These are phyloP conservation scores for Romanogobio albipinnatus DNA, from an alignment of 2,113 vertebrate genomes.

Conservation along the genomic window DNA sequence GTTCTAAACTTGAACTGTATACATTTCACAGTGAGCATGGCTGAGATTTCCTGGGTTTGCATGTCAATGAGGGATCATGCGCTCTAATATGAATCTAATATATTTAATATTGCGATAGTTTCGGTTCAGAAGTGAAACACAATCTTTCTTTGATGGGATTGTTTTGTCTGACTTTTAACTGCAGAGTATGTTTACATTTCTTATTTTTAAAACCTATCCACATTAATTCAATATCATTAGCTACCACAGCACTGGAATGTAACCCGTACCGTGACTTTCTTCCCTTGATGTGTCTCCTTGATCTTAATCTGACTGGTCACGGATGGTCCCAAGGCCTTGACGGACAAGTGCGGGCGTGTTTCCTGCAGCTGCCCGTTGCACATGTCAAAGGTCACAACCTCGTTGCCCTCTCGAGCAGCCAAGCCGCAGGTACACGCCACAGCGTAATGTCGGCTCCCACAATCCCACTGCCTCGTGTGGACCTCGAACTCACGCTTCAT, in stretches of 20 bases:
- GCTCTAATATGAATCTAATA: neutral
- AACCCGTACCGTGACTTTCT: conserved; percentile 81
- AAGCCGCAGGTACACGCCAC: conserved; percentile 76
- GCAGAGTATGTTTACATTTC: neutral
- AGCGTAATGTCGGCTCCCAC: conserved; percentile 68
- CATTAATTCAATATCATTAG: neutral
- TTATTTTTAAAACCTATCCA: conserved; percentile 4
- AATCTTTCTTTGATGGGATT: neutral
- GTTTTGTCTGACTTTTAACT: neutral
- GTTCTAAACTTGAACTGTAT: neutral
- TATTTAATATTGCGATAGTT: neutral
- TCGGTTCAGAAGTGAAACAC: neutral
- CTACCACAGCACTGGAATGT: conserved; percentile 34
- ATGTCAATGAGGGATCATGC: neutral
- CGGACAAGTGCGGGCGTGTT: conserved; percentile 67
- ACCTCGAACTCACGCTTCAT: conserved; percentile 71
- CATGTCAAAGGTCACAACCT: conserved; percentile 77
- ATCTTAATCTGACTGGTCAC: conserved; percentile 66
- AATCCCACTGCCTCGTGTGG: conserved; percentile 79
- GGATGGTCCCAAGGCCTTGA: conserved; percentile 62
- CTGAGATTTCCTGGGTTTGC: neutral
- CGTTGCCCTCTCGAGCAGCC: conserved; percentile 67
- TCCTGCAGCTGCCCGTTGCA: conserved; percentile 73
- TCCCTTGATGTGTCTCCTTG: conserved; percentile 78
- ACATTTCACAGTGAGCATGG: neutral